phyloP scores from a whole-genome alignment of 2,113 vertebrate species.

The Amphiprion ocellaris region DNA sequence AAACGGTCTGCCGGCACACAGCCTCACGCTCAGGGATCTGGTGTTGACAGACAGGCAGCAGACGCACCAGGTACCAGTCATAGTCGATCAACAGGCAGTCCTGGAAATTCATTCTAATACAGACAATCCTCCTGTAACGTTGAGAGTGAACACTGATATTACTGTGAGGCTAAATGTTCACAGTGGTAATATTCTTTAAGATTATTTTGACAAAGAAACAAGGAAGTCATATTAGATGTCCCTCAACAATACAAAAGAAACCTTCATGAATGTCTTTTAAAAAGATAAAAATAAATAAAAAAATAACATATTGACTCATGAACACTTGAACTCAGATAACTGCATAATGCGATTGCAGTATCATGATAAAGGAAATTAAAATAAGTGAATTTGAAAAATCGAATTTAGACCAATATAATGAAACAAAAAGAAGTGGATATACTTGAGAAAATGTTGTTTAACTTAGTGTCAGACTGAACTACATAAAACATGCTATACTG shows the following conservation, averaged over 20 bases:
- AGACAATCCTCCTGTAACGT: slow-evolving; percentile 41
- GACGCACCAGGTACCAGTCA: slow-evolving; percentile 78
- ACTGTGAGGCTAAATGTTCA: background rate
- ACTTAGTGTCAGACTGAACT: too few species aligned
- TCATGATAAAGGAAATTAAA: too few species aligned
- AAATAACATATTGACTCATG: too few species aligned
- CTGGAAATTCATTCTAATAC: slow-evolving; percentile 61
- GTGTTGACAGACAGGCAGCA: slow-evolving; percentile 80
- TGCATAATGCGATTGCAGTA: too few species aligned
- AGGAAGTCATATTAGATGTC: background rate
- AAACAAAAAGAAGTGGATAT: too few species aligned
- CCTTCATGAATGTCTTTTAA: too few species aligned
- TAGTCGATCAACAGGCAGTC: slow-evolving; percentile 67
- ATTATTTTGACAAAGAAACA: background rate
- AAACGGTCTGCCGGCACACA: slow-evolving; percentile 57
- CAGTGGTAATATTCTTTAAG: background rate
- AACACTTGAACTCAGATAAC: too few species aligned
- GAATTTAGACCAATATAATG: too few species aligned
- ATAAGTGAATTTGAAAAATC: too few species aligned
- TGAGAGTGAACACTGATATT: slow-evolving; percentile 30
- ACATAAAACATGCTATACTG: too few species aligned
- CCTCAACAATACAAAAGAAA: background rate
- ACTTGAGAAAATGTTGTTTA: too few species aligned
- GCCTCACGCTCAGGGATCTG: slow-evolving; percentile 63
- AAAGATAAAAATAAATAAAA: too few species aligned